A percentile compares a stretch with the other conserved stretches of the same genome.
Conservation (phyloP, 2,888 invertebrate species). For the Gryllus longicercus region DNA sequence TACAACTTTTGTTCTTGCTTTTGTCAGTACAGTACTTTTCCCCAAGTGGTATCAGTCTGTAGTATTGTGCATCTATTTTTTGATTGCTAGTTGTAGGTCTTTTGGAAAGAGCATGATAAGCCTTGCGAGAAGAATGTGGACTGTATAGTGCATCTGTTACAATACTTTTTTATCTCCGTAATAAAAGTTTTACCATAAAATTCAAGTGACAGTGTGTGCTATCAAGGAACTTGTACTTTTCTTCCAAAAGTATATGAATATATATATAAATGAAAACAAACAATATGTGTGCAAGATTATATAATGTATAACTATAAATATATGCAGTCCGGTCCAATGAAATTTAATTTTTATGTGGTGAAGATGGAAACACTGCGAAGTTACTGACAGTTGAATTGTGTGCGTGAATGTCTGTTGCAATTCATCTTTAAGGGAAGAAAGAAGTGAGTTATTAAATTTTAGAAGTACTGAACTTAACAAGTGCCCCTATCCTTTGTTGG, state of each 20-base stretch:
- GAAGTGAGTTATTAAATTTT: background rate
- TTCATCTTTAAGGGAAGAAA: background rate
- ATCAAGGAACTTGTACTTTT: conserved; percentile 11
- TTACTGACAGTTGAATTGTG: background rate
- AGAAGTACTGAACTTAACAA: background rate
- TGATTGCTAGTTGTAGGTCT: background rate
- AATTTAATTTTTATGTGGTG: conserved; percentile 28
- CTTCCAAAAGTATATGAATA: conserved; percentile 23
- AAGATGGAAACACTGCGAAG: conserved; percentile 1
- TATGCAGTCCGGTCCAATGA: conserved; percentile 30
- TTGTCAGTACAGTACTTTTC: background rate
- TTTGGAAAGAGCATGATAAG: background rate
- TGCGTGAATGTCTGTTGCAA: conserved; percentile 9
- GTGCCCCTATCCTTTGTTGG: background rate
- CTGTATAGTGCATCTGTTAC: background rate
- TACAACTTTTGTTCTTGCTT: conserved; percentile 11
- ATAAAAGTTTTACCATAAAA: background rate
- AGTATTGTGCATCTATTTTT: background rate
- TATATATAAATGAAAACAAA: conserved; percentile 20
- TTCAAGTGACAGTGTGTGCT: conserved; percentile 19
- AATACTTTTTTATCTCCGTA: background rate
- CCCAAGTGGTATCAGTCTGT: conserved; percentile 1
- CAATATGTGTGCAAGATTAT: conserved; percentile 22
- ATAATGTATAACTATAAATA: conserved; percentile 24
- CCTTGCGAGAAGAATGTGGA: background rate